These are phyloP conservation scores for Loris lydekkerianus DNA, from an alignment of 2,797 vertebrate genomes.

Conservation along the genomic window DNA sequence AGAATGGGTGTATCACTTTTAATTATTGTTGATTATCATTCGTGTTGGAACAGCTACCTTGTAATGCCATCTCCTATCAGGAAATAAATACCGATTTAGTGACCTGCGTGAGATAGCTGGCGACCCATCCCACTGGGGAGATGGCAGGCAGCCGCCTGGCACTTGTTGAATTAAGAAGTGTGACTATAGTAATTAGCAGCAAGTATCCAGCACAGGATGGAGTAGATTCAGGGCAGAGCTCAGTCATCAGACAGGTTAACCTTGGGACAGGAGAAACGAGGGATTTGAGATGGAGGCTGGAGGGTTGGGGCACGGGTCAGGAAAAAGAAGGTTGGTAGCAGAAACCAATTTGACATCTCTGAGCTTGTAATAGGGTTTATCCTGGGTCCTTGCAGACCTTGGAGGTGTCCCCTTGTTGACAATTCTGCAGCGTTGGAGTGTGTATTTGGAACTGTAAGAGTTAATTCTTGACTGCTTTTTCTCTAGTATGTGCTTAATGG, in stretches of 20 bases:
- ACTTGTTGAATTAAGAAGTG: conserved; percentile 90
- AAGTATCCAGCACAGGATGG: conserved; percentile 81
- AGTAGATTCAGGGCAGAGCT: conserved; percentile 78
- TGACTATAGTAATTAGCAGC: conserved; percentile 91
- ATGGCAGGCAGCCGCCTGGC: conserved; percentile 82
- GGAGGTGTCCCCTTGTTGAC: conserved; percentile 59
- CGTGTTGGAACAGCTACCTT: conserved; percentile 89
- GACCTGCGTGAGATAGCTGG: conserved; percentile 87
- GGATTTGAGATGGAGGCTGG: conserved; percentile 73
- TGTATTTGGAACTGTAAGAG: conserved; percentile 77
- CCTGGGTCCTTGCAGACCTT: conserved; percentile 65
- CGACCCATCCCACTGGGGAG: conserved; percentile 88
- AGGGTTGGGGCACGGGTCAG: conserved; percentile 71
- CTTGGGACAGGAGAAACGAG: conserved; percentile 82
- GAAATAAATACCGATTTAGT: conserved; percentile 84
- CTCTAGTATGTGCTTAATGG: conserved; percentile 83
- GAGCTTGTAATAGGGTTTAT: conserved; percentile 78
- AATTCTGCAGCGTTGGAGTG: conserved; percentile 52
- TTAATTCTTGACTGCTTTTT: conserved; percentile 85
- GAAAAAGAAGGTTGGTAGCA: conserved; percentile 70
- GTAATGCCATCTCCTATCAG: conserved; percentile 86
- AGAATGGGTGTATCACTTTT: conserved; percentile 87
- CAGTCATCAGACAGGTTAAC: conserved; percentile 84
- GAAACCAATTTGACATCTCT: conserved; percentile 81
- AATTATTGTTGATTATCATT: conserved; percentile 87